Conservation (phyloP, 2,888 invertebrate genomes). For the Alloplasta piceator region DNA sequence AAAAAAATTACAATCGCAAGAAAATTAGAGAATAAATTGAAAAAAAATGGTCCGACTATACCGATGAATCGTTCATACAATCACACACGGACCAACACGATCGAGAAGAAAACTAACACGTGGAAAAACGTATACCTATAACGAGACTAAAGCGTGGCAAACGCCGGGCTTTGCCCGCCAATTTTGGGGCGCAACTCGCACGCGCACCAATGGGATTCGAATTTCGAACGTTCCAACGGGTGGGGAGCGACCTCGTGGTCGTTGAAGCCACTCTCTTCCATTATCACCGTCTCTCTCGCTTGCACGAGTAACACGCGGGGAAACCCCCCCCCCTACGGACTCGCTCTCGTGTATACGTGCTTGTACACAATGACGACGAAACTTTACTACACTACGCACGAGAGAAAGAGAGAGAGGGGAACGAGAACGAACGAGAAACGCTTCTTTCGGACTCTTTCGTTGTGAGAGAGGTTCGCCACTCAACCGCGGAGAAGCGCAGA, state of each 20-base stretch:
- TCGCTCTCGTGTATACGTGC: constrained; percentile 56
- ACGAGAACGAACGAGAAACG: constrained; percentile 11
- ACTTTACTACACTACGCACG: constrained; percentile 47
- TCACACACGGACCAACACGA: background rate
- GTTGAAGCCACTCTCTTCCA: background rate
- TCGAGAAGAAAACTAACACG: background rate
- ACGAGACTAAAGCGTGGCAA: constrained; percentile 27
- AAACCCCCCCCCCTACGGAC: constrained; percentile 70
- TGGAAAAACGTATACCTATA: constrained; percentile 14
- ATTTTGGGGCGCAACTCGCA: constrained; percentile 78
- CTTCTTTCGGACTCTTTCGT: constrained; percentile 16
- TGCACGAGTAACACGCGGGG: constrained; percentile 19
- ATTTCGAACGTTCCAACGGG: constrained; percentile 61
- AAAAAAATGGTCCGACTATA: too few species aligned
- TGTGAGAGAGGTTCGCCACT: constrained; percentile 40
- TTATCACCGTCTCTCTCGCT: too few species aligned
- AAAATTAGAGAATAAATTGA: too few species aligned
- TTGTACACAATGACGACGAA: constrained; percentile 75
- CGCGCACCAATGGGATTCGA: constrained; percentile 82
- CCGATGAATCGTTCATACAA: too few species aligned
- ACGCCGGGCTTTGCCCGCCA: constrained; percentile 74
- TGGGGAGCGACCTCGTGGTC: constrained; percentile 80
- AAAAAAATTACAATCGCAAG: too few species aligned
- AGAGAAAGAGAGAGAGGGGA: background rate
- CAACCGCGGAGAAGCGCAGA: constrained; percentile 63